Percentiles rank a stretch among this genome's conserved stretches.
These are phyloP conservation scores for Eucera pruinosa DNA, from an alignment of 2,888 invertebrate species.

Conservation along the genomic window DNA sequence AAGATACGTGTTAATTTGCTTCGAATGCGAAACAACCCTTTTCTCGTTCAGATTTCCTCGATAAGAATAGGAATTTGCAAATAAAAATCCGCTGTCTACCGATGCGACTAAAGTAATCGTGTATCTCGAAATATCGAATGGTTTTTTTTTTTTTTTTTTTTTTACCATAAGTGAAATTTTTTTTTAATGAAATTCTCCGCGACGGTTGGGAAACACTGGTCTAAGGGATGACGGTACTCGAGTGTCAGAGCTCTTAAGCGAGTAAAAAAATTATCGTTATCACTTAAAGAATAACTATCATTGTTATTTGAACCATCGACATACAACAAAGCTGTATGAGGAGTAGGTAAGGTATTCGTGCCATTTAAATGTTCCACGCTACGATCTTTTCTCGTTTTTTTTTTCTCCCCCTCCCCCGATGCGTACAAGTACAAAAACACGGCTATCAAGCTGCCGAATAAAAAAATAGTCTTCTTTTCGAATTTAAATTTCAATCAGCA, in stretches of 20 bases:
- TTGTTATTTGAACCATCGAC: constrained; percentile 71
- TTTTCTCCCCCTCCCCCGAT: no score
- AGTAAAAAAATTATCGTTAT: constrained; percentile 34
- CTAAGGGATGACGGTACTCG: constrained; percentile 34
- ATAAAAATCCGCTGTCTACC: no score
- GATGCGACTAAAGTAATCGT: no score
- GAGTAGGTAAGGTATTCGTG: constrained; percentile 37
- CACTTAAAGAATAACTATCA: constrained; percentile 54
- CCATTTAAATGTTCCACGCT: constrained; percentile 12
- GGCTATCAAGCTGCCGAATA: constrained; percentile 22
- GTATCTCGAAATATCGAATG: no score
- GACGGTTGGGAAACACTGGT: no score
- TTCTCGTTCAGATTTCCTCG: no score
- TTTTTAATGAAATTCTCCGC: no score
- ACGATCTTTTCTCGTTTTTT: constrained; percentile 27
- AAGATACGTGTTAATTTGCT: no score
- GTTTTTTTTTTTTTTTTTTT: no score
- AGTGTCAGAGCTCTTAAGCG: constrained; percentile 40
- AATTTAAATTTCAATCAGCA: constrained; percentile 41
- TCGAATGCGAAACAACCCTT: no score
- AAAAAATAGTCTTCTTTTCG: constrained; percentile 31
- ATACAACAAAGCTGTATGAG: constrained; percentile 42
- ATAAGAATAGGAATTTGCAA: no score
- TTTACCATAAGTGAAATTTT: no score
- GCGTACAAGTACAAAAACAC: constrained; percentile 28